These are phyloP conservation scores for Thermophis baileyi DNA, from an alignment of 2,113 vertebrate genomes.

Conservation along the genomic window DNA sequence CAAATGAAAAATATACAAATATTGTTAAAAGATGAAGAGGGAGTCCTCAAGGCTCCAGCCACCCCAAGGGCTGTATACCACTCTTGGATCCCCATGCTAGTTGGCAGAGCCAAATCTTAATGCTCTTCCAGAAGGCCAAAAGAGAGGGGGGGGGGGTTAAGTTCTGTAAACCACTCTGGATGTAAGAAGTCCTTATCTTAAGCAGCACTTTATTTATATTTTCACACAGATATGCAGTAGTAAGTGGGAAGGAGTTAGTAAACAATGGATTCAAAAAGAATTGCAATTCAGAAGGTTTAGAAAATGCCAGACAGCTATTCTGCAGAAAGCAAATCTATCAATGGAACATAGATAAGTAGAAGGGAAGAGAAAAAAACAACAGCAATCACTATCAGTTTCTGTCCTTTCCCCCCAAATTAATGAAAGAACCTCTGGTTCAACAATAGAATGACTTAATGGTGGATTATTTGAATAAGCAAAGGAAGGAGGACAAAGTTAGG, in stretches of 20 bases:
- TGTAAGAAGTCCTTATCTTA: background rate
- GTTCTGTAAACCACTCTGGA: background rate
- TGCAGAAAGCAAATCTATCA: background rate
- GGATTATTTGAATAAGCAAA: background rate
- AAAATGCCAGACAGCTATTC: background rate
- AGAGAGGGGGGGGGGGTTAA: background rate
- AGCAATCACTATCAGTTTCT: background rate
- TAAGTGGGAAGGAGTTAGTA: background rate
- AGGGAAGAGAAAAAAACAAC: background rate
- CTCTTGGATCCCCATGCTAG: background rate
- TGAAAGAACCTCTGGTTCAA: background rate
- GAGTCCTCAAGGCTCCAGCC: background rate
- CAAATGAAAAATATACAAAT: background rate
- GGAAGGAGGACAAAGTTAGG: background rate
- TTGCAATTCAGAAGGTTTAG: background rate
- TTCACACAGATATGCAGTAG: background rate
- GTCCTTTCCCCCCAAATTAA: background rate
- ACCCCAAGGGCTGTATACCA: background rate
- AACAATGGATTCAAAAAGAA: background rate
- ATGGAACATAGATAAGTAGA: background rate
- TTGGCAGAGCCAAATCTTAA: background rate
- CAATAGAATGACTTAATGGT: background rate
- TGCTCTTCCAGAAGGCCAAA: background rate
- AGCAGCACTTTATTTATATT: background rate
- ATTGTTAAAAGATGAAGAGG: background rate